Percentiles rank a stretch among this genome's conserved stretches.
These are phyloP conservation scores for Aporophyla nigra DNA, from an alignment of 2,888 invertebrate genomes.

Conservation along the genomic window DNA sequence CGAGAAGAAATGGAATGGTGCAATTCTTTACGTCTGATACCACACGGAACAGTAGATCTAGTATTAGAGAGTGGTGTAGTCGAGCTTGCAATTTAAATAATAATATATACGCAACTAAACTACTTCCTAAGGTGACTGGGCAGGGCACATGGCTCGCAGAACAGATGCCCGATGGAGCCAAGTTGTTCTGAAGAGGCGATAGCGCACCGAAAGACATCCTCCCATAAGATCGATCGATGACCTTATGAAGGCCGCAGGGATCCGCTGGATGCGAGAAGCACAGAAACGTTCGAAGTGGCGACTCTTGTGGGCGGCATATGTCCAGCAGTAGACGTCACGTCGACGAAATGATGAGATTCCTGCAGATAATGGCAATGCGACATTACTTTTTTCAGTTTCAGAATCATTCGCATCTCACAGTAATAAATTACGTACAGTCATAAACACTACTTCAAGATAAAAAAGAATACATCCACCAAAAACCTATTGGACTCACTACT, in stretches of 20 bases:
- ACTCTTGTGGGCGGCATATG: too few relatives aligned
- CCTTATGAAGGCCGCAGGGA: background rate
- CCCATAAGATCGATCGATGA: background rate
- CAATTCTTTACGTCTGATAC: too few relatives aligned
- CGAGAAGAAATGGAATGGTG: too few relatives aligned
- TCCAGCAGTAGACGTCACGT: background rate
- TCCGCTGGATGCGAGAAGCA: background rate
- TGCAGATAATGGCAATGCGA: background rate
- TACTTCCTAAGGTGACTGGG: background rate
- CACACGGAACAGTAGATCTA: too few relatives aligned
- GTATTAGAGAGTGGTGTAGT: too few relatives aligned
- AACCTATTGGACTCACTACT: conserved; percentile 37
- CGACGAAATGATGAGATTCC: too few relatives aligned
- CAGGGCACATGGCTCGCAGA: background rate
- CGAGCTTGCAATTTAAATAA: background rate
- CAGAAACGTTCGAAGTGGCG: background rate
- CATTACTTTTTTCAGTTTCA: background rate
- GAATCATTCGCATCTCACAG: background rate
- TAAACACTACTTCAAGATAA: conserved; percentile 39
- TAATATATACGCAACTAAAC: background rate
- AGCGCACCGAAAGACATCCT: background rate
- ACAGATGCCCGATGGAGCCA: background rate
- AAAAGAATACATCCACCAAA: conserved; percentile 29
- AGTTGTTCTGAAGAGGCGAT: background rate
- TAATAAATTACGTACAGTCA: conserved; percentile 14